A percentile compares a stretch with the other conserved stretches of the same genome.
phyloP scores from a whole-genome alignment of 2,797 vertebrate species.

The Rhinella marina region DNA sequence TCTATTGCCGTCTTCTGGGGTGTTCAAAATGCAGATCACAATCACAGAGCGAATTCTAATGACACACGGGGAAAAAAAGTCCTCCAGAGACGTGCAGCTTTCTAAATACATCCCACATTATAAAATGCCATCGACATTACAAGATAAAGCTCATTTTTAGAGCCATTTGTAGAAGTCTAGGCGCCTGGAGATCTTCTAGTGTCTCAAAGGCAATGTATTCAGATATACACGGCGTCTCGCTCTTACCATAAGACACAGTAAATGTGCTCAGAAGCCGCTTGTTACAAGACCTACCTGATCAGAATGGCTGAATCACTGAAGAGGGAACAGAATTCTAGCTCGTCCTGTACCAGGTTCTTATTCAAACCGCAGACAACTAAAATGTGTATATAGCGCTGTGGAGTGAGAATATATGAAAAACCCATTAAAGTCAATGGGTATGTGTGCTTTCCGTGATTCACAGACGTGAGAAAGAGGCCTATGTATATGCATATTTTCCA shows the following conservation, averaged over 20 bases:
- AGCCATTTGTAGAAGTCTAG: constrained; percentile 23
- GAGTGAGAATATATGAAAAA: no score
- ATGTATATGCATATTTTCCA: no score
- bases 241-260: neutral
- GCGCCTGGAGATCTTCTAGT: neutral
- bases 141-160: constrained; percentile 44
- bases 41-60: constrained; percentile 50
- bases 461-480: no score
- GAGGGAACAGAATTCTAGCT: neutral
- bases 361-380: no score
- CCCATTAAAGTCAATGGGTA: no score
- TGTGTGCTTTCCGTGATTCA: no score
- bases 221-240: constrained; percentile 8
- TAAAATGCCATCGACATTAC: constrained; percentile 39
- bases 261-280: constrained; percentile 7
- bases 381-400: no score
- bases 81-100: constrained; percentile 38
- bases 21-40: constrained; percentile 57
- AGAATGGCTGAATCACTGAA: constrained; percentile 24
- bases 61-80: constrained; percentile 35
- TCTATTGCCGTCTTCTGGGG: neutral
- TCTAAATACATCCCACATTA: constrained; percentile 37
- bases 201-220: constrained; percentile 41
- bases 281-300: constrained; percentile 3
- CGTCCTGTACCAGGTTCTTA: neutral